These are phyloP conservation scores for Panonychus citri DNA, from an alignment of 1,140 invertebrate genomes.

Conservation along the genomic window DNA sequence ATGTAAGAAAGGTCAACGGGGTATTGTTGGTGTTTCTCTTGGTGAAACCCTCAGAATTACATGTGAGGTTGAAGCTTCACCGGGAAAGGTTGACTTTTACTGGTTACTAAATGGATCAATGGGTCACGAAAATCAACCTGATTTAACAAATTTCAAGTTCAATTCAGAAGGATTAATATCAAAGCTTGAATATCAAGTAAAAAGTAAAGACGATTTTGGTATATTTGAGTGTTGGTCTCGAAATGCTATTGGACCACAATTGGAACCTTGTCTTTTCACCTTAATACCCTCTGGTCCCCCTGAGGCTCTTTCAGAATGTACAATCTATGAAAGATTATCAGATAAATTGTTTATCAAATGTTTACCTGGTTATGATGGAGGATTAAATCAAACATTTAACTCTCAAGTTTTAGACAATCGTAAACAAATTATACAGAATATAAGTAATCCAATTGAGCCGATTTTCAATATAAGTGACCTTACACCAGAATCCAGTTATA, in stretches of 20 bases:
- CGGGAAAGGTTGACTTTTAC: conserved; percentile 11
- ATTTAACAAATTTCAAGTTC: background rate
- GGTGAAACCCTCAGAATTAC: conserved; percentile 15
- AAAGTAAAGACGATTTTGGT: background rate
- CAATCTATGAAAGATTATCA: no score
- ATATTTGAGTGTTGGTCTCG: background rate
- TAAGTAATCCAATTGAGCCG: no score
- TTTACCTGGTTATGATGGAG: background rate
- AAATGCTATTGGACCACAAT: conserved; percentile 13
- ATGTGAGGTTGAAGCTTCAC: conserved; percentile 19
- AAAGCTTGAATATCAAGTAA: background rate
- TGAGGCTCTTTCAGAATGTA: no score
- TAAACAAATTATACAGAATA: no score
- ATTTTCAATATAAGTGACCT: no score
- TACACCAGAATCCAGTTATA: no score
- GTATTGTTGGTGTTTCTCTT: conserved; percentile 14
- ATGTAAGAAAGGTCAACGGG: conserved; percentile 14
- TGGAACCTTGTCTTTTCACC: conserved; percentile 16
- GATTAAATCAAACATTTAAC: background rate
- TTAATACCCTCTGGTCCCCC: conserved; percentile 15
- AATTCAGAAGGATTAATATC: background rate
- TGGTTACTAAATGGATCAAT: conserved; percentile 14
- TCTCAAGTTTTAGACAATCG: no score
- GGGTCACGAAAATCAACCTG: background rate
- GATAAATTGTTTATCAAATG: background rate